Percentiles rank a stretch among this genome's conserved stretches.
phyloP scores from a whole-genome alignment of 35 echinoderm and acorn worm genomes.

The Lytechinus pictus region DNA sequence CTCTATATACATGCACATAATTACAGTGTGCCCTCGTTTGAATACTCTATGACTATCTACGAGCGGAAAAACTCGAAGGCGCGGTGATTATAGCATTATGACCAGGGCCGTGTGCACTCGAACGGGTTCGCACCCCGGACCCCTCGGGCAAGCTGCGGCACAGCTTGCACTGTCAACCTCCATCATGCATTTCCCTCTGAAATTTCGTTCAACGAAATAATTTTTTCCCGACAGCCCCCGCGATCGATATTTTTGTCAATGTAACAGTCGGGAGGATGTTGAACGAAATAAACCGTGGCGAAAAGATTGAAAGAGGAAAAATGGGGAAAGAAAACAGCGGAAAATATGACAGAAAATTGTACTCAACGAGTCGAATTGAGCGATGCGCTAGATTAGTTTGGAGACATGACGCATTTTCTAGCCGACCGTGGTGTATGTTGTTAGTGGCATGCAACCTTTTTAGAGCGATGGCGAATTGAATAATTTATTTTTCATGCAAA shows the following conservation, averaged over 20 bases:
- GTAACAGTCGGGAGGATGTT: not conserved
- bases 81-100: not conserved
- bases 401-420: not conserved
- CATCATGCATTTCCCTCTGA: not conserved
- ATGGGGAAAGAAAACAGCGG: not conserved
- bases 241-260: not conserved
- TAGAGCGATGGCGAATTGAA: too few relatives aligned
- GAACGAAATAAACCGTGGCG: not conserved
- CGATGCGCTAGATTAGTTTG: not conserved
- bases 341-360: not conserved
- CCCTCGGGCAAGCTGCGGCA: not conserved
- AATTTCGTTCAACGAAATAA: constrained; percentile 13
- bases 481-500: too few relatives aligned
- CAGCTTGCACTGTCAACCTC: not conserved
- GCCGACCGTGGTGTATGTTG: too few relatives aligned
- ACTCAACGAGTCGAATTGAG: not conserved
- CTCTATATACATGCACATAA: not conserved
- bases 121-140: not conserved
- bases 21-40: not conserved
- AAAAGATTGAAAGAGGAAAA: not conserved
- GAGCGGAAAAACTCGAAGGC: not conserved
- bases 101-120: not conserved
- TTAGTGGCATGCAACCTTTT: too few relatives aligned
- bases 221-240: constrained; percentile 15
- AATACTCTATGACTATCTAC: not conserved